These are phyloP conservation scores for Anthopleura sola DNA, from an alignment of 64 coral and sea anemone species.

Conservation along the genomic window DNA sequence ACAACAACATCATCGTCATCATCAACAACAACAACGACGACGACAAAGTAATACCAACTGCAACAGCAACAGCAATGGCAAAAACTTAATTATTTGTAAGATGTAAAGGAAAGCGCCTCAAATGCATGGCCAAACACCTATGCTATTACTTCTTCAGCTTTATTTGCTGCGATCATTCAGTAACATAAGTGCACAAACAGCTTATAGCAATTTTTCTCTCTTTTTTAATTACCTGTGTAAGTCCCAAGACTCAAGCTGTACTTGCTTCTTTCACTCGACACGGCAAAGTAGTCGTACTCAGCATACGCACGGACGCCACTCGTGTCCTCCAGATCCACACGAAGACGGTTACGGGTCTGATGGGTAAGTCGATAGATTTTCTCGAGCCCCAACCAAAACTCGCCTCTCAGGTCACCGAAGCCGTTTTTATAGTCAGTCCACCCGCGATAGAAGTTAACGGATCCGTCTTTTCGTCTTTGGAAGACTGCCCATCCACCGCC, in stretches of 20 bases:
- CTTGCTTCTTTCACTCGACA: background rate
- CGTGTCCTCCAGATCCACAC: conserved; percentile 24
- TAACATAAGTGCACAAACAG: no score
- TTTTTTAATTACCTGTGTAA: background rate
- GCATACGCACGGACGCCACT: background rate
- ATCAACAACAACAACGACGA: no score
- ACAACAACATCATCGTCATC: no score
- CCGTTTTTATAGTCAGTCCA: conserved; percentile 37
- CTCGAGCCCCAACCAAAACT: conserved; percentile 43
- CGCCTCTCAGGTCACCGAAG: conserved; percentile 1
- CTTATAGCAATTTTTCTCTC: no score
- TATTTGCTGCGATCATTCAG: no score
- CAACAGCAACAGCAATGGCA: no score
- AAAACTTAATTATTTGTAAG: no score
- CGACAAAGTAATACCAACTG: no score
- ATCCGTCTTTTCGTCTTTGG: conserved; percentile 31
- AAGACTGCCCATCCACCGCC: conserved; percentile 50
- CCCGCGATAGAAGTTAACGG: conserved; percentile 1
- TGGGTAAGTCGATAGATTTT: conserved; percentile 19
- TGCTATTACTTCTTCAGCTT: no score
- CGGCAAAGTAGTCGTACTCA: conserved; percentile 17
- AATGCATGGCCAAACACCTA: no score
- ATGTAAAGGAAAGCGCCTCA: no score
- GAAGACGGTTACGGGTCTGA: conserved; percentile 15
- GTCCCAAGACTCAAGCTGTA: conserved; percentile 29